These are phyloP conservation scores for Octodon degus DNA, from an alignment of 2,113 vertebrate species.

Conservation along the genomic window DNA sequence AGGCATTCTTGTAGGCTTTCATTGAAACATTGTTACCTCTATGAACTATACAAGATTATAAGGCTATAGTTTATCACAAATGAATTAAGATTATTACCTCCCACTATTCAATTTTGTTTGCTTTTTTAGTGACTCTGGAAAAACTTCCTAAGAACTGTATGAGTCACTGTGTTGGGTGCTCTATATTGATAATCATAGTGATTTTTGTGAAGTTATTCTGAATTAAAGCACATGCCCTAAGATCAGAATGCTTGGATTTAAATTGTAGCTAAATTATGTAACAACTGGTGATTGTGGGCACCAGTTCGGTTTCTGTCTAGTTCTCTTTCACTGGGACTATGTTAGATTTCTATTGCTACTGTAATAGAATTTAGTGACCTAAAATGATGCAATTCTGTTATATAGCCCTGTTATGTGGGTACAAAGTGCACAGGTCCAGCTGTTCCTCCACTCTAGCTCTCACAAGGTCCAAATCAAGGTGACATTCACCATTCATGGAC, in stretches of 20 bases:
- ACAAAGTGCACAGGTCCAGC: not conserved
- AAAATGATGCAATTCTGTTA: not conserved
- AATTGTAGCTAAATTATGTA: not conserved
- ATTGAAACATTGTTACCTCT: conserved; percentile 19
- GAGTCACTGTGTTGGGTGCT: not conserved
- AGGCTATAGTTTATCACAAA: conserved; percentile 18
- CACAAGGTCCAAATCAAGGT: not conserved
- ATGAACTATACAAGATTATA: not conserved
- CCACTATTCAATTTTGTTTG: not conserved
- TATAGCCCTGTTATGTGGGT: not conserved
- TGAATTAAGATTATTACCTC: not conserved
- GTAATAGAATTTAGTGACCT: not conserved
- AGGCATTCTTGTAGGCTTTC: not conserved
- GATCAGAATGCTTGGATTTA: not conserved
- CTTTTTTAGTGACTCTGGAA: conserved; percentile 39
- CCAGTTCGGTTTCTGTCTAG: not conserved
- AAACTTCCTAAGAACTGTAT: not conserved
- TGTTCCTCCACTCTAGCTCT: not conserved
- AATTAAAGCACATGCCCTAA: not conserved
- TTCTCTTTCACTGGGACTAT: not conserved
- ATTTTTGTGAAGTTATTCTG: not conserved
- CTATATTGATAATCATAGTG: not conserved
- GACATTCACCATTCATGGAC: not conserved
- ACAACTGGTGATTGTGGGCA: not conserved
- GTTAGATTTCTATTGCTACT: not conserved